These are phyloP conservation scores for Brachionus rotundiformis DNA, from an alignment of 1,140 invertebrate genomes.

Conservation along the genomic window DNA sequence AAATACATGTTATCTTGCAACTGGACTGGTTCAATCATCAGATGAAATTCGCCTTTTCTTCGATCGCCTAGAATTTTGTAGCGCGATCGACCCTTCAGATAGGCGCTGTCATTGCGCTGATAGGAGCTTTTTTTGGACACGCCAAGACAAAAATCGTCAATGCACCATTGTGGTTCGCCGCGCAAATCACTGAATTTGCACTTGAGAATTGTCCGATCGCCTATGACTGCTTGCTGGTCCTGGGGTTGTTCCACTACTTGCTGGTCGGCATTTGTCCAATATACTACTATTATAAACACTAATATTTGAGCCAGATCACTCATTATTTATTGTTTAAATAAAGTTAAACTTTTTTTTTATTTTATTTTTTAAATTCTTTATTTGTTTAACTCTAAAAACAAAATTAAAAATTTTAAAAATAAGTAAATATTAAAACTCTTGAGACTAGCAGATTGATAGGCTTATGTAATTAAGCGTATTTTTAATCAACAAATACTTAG, in stretches of 20 bases:
- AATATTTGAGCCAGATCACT: neutral
- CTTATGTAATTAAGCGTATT: constrained; percentile 29
- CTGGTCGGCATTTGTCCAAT: neutral
- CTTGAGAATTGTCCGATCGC: constrained; percentile 23
- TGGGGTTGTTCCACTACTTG: neutral
- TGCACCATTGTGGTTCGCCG: constrained; percentile 50
- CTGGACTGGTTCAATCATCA: constrained; percentile 38
- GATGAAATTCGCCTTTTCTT: constrained; percentile 28
- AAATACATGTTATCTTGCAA: constrained; percentile 48
- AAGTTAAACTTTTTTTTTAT: neutral
- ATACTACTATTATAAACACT: neutral
- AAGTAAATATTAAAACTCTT: constrained; percentile 15
- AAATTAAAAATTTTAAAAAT: constrained; percentile 2
- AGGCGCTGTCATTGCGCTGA: neutral
- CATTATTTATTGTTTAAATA: constrained; percentile 18
- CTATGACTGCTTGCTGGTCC: constrained; percentile 31
- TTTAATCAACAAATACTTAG: constrained; percentile 22
- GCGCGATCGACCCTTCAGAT: constrained; percentile 16
- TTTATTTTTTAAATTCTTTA: neutral
- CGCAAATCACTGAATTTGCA: constrained; percentile 25
- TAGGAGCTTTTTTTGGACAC: constrained; percentile 7
- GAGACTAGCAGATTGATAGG: constrained; percentile 7
- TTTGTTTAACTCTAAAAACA: constrained; percentile 34
- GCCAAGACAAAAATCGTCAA: constrained; percentile 48
- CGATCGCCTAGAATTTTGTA: constrained; percentile 47